Conservation (phyloP, 2,888 invertebrate genomes). For the Aphrophora alni region DNA sequence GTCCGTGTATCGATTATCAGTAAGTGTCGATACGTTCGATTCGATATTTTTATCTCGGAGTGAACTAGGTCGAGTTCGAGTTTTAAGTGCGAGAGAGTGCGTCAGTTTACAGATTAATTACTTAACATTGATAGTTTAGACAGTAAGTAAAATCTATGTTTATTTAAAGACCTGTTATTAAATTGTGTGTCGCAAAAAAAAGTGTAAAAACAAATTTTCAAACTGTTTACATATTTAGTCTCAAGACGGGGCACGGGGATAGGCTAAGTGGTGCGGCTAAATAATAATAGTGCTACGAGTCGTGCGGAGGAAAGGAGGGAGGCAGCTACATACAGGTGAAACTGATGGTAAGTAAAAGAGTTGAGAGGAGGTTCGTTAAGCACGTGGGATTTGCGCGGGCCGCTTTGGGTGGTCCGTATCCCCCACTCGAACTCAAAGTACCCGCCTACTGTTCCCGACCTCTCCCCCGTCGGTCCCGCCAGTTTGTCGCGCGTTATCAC, state of each 20-base stretch:
- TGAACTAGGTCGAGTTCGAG: too few relatives aligned
- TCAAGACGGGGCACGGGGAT: background rate
- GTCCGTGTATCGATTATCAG: background rate
- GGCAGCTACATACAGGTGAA: background rate
- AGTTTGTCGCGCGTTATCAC: conserved; percentile 27
- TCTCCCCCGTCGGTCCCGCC: background rate
- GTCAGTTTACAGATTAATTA: too few relatives aligned
- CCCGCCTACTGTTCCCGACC: conserved; percentile 1
- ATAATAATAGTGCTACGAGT: background rate
- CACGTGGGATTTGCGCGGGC: conserved; percentile 28
- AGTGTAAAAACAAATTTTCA: background rate
- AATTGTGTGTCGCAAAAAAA: too few relatives aligned
- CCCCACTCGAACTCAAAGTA: background rate
- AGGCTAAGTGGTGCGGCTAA: background rate
- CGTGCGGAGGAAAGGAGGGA: background rate
- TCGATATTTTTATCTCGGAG: too few relatives aligned
- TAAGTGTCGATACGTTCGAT: too few relatives aligned
- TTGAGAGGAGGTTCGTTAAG: background rate
- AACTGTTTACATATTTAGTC: background rate
- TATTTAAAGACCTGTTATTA: background rate
- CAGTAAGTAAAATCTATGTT: too few relatives aligned
- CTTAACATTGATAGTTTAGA: too few relatives aligned
- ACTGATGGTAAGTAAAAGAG: conserved; percentile 4
- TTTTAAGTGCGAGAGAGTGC: too few relatives aligned
- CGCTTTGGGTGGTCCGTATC: conserved; percentile 8